Base-by-base conservation (phyloP, 53 echinoderm and acorn worm genomes). In the Astropecten irregularis region DNA sequence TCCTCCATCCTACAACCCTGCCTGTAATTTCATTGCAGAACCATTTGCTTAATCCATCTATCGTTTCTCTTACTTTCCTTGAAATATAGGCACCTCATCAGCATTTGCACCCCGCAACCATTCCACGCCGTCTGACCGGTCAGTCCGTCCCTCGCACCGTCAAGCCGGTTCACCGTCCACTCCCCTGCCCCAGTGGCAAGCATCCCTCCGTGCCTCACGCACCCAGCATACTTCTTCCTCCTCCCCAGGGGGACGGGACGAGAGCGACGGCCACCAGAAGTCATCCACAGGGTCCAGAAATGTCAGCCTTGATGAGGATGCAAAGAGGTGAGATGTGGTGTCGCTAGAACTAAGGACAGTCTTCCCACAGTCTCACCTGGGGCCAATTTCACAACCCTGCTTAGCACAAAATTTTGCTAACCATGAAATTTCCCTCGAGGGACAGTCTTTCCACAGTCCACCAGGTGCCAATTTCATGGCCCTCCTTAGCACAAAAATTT, bases 81-180 rank as follows among this genome's bases (percentile, higher is more conserved):
- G n/a, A n/a, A n/a, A n/a, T 65, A 9, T 13, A 66, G 66, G 82
- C 52, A 67, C 26, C 13, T 9, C 76, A 38, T 39, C 77, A n/a
- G 44, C 28, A n/a, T 77, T 77, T 36, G 61, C 65, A 82, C 82
- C 54, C 73, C 49, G 40, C 66, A 71, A 82, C 47, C 66, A 63
- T 20, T 64, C 88, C 65, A 44, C 71, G 21, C 53, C 82, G 20
- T 73, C 67, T 34, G 68, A 82, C 54, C 67, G 56, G 32, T 71
- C 72, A 53, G 63, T 30, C 25, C 71, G 65, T n/a, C 65, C 34
- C 14, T 37, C n/a, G 2, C 76, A 35, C 20, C 40, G 18, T 32
- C 42, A 6, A 42, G 49, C 66, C 67, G 16, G 30, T 31, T 74
- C 18, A 23, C 53, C 56, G 25, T 44, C 29, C 40, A 27, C 49